A percentile compares a stretch with the other conserved stretches of the same genome.
These are phyloP conservation scores for Saguinus imperator DNA, from an alignment of 2,113 vertebrate species.

Conservation along the genomic window DNA sequence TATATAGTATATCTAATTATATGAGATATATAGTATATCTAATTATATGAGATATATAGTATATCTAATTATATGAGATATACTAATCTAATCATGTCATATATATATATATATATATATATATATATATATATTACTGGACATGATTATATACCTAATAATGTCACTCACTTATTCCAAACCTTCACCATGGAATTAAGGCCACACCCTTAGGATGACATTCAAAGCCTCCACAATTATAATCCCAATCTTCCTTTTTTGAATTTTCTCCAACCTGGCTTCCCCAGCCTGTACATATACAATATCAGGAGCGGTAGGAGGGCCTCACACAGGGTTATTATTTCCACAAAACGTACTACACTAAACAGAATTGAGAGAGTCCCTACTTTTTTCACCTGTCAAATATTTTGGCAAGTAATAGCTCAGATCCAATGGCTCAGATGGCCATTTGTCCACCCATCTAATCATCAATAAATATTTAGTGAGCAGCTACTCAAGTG, in stretches of 20 bases:
- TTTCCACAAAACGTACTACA: neutral
- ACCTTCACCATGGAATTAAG: neutral
- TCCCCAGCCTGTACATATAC: neutral
- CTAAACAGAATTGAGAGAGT: neutral
- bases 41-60: too few species aligned
- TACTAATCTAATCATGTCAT: too few species aligned
- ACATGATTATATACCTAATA: neutral
- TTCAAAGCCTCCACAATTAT: neutral
- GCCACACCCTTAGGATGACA: neutral
- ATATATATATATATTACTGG: too few species aligned
- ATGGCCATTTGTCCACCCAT: neutral
- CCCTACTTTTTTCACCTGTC: neutral
- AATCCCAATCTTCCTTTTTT: neutral
- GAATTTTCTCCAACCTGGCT: neutral
- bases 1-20: too few species aligned
- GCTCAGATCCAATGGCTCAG: neutral
- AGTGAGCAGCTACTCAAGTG: neutral
- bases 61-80: too few species aligned
- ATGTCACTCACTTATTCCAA: neutral
- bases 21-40: too few species aligned
- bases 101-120: too few species aligned
- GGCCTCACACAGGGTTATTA: rapidly evolving
- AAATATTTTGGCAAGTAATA: neutral
- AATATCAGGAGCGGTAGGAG: neutral
- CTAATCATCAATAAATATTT: neutral